Conservation (phyloP, 2,797 vertebrate species). For the Pogonophryne albipinna region DNA sequence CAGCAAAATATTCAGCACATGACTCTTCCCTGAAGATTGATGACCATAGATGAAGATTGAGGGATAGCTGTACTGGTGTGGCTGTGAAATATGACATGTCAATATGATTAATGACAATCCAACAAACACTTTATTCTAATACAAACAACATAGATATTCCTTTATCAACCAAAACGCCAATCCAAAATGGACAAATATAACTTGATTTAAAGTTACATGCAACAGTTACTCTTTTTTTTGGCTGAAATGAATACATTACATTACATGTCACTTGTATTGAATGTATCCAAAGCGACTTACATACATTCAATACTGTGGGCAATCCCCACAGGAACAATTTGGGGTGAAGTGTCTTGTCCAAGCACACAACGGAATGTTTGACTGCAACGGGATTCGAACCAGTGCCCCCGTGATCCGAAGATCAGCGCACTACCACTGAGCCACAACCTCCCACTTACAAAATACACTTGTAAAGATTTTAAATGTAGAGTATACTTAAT, state of each 20-base stretch:
- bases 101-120: background rate
- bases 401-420: too few species aligned
- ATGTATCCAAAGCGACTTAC: too few species aligned
- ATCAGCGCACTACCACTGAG: too few species aligned
- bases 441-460: too few species aligned
- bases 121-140: background rate
- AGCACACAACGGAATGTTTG: too few species aligned
- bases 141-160: background rate
- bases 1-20: conserved; percentile 89
- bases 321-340: too few species aligned
- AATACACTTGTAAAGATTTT: background rate
- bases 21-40: conserved; percentile 94
- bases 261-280: too few species aligned
- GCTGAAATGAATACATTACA: too few species aligned
- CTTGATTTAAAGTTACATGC: background rate
- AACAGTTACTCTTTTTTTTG: background rate
- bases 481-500: background rate
- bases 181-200: background rate
- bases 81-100: conserved; percentile 74
- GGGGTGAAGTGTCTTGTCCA: too few species aligned
- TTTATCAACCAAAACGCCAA: background rate
- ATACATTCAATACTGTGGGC: too few species aligned
- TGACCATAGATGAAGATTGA: conserved; percentile 97
- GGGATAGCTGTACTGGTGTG: conserved; percentile 91
- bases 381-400: too few species aligned